Evolutionary conservation across 2,888 invertebrate genomes (phyloP).

Genomic region (Carabus problematicus): DNA sequence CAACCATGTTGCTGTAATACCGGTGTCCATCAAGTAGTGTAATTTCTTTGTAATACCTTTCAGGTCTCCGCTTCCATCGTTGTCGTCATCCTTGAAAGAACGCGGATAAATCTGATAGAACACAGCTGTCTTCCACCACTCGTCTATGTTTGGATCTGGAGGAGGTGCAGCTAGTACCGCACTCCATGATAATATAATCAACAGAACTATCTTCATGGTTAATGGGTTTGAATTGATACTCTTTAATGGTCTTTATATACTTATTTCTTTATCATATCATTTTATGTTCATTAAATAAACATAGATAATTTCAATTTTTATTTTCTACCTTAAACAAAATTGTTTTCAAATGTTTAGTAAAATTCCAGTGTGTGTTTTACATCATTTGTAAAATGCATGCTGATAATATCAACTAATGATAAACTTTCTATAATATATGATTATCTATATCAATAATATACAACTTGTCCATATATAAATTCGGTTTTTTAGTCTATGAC

Average conservation of each 20-base stretch:
- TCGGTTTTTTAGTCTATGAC: too few relatives aligned
- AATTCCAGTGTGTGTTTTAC: too few relatives aligned
- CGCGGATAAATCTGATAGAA: slow-evolving; percentile 88
- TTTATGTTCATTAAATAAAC: neutral
- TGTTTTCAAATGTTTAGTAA: too few relatives aligned
- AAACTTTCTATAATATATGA: too few relatives aligned
- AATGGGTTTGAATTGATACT: too few relatives aligned
- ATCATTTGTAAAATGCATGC: too few relatives aligned
- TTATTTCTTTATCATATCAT: neutral
- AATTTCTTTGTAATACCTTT: slow-evolving; percentile 57
- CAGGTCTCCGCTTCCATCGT: slow-evolving; percentile 67
- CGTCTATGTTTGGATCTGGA: slow-evolving; percentile 62
- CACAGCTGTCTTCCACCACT: slow-evolving; percentile 81
- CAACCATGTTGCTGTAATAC: slow-evolving; percentile 71
- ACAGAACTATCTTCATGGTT: slow-evolving; percentile 4
- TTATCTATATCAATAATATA: too few relatives aligned
- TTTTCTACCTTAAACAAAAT: too few relatives aligned
- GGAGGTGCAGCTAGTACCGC: slow-evolving; percentile 50
- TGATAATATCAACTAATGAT: too few relatives aligned
- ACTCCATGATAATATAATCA: neutral
- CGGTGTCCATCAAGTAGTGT: slow-evolving; percentile 57
- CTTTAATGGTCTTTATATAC: neutral
- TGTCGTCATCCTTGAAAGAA: slow-evolving; percentile 83
- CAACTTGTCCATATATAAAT: too few relatives aligned
- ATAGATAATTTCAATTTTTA: too few relatives aligned